Conservation (phyloP, 2,797 vertebrate species). For the Zalophus californianus region DNA sequence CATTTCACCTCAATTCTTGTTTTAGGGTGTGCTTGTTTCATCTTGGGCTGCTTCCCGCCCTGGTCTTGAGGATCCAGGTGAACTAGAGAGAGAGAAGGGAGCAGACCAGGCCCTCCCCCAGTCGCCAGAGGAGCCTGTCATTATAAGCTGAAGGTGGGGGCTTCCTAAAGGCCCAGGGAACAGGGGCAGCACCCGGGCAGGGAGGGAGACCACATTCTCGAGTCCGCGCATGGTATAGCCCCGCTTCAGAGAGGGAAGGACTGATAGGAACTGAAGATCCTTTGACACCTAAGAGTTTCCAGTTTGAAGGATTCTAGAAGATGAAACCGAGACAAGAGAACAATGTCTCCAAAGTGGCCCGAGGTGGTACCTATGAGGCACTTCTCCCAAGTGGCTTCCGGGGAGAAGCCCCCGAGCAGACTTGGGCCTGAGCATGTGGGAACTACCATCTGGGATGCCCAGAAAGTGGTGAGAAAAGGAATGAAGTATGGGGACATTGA, state of each 20-base stretch:
- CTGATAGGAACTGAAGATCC: neutral
- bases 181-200: too few relatives aligned
- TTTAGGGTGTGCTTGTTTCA: neutral
- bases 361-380: neutral
- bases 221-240: neutral
- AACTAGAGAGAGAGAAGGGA: neutral
- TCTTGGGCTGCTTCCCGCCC: neutral
- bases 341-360: neutral
- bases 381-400: neutral
- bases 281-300: neutral
- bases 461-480: neutral
- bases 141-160: neutral
- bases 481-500: neutral
- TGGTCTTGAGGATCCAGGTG: neutral
- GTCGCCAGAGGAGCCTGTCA: neutral
- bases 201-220: neutral
- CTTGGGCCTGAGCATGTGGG: neutral
- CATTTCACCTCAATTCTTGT: neutral
- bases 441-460: neutral
- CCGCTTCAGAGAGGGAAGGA: neutral
- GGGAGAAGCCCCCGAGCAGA: neutral
- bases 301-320: neutral
- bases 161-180: neutral
- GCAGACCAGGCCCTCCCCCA: neutral
- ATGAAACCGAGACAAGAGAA: neutral